phyloP scores from a whole-genome alignment of 2,113 vertebrate genomes.

The Ptyas mucosa region DNA sequence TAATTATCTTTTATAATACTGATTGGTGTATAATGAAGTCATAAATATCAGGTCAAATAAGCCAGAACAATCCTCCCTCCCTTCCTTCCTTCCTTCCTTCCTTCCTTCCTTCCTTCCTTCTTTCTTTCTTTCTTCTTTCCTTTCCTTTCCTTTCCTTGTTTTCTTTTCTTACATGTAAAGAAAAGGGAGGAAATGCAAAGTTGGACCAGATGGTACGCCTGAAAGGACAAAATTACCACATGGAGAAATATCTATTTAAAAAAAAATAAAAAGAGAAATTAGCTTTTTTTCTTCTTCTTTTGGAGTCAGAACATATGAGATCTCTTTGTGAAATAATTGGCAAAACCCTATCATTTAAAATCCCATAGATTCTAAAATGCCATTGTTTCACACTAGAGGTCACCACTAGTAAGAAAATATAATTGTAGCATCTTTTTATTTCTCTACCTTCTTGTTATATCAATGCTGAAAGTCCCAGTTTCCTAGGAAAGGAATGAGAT shows the following conservation, averaged over 20 bases:
- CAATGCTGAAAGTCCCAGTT: constrained; percentile 40
- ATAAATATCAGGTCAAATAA: constrained; percentile 25
- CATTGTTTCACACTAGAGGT: constrained; percentile 77
- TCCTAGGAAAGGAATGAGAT: constrained; percentile 44
- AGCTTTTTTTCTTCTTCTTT: constrained; percentile 8
- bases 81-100: background rate
- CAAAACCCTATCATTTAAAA: constrained; percentile 63
- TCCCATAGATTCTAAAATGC: constrained; percentile 68
- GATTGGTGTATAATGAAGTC: background rate
- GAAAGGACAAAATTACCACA: constrained; percentile 29
- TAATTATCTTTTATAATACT: constrained; percentile 11
- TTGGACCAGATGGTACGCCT: background rate
- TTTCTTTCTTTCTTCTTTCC: background rate
- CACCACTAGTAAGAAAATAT: constrained; percentile 72
- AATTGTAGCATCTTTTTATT: constrained; percentile 58
- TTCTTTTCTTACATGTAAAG: background rate
- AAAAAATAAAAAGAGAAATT: constrained; percentile 36
- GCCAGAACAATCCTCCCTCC: background rate
- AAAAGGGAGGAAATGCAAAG: background rate
- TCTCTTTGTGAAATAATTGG: constrained; percentile 50
- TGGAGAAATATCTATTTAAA: background rate
- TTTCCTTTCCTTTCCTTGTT: background rate
- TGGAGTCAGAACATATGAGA: background rate
- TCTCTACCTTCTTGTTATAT: constrained; percentile 44
- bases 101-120: background rate